Evolutionary conservation across 2,888 invertebrate genomes (phyloP).

Genomic region (Rutpela maculata): DNA sequence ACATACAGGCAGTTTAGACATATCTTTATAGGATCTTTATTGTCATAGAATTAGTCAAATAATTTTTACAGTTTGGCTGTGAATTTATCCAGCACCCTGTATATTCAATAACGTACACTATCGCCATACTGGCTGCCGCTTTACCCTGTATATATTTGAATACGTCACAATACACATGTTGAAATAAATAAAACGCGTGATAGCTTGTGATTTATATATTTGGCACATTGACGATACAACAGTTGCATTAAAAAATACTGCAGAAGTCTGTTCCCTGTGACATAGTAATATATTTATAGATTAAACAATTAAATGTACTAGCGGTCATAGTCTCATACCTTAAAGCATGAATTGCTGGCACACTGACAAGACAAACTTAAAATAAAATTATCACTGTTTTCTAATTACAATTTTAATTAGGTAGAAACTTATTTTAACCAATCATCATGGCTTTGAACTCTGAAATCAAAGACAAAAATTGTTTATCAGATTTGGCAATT

Average conservation of each 20-base stretch:
- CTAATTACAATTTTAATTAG: conserved; percentile 55
- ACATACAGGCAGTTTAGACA: too few species aligned
- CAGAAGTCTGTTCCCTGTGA: conserved; percentile 16
- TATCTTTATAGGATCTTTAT: too few species aligned
- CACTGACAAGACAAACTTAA: conserved; percentile 38
- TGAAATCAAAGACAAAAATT: conserved; percentile 74
- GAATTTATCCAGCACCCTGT: too few species aligned
- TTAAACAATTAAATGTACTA: conserved; percentile 36
- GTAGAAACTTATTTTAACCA: conserved; percentile 75
- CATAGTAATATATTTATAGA: conserved; percentile 36
- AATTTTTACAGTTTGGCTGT: too few species aligned
- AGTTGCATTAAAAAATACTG: conserved; percentile 28
- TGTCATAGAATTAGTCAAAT: too few species aligned
- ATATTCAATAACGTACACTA: too few species aligned
- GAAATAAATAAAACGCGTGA: conserved; percentile 15
- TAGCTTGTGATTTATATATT: conserved; percentile 23
- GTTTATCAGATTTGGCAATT: neutral
- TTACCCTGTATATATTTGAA: neutral
- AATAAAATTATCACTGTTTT: conserved; percentile 56
- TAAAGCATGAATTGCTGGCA: conserved; percentile 39
- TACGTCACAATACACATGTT: neutral
- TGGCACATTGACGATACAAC: neutral
- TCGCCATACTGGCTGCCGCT: neutral
- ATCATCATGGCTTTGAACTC: conserved; percentile 97
- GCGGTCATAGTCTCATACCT: conserved; percentile 24